A percentile compares a stretch with the other conserved stretches of the same genome.
phyloP scores from a whole-genome alignment of 2,888 invertebrate genomes.

The Pyrgus malvae region DNA sequence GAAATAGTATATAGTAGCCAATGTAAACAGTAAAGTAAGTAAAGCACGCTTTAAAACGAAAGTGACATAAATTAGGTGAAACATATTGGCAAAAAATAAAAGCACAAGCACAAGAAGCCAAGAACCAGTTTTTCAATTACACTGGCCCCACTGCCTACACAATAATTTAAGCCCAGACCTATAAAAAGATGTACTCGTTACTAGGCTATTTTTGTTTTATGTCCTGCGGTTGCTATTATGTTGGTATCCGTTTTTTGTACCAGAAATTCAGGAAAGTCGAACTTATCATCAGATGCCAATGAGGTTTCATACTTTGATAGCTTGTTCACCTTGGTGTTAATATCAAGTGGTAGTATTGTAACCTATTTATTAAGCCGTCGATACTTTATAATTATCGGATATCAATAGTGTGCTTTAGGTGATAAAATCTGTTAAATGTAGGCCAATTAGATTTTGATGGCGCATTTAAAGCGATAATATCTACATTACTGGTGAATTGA shows the following conservation, averaged over 20 bases:
- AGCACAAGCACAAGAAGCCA: neutral
- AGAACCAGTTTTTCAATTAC: neutral
- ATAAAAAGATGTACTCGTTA: slow-evolving; percentile 1
- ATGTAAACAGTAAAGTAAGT: too few relatives aligned
- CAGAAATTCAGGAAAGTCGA: neutral
- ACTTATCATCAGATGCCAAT: neutral
- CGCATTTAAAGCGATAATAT: too few relatives aligned
- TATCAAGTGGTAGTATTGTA: neutral
- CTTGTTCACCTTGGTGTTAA: neutral
- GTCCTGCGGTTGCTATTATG: neutral
- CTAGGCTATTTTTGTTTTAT: neutral
- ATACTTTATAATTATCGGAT: neutral
- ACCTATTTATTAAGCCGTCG: neutral
- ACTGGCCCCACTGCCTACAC: neutral
- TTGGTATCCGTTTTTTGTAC: neutral
- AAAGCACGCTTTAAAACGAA: too few relatives aligned
- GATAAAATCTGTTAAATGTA: neutral
- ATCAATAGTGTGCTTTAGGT: neutral
- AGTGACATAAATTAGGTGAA: neutral
- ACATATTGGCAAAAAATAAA: neutral
- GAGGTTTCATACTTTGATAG: neutral
- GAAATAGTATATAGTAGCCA: too few relatives aligned
- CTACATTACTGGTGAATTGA: too few relatives aligned
- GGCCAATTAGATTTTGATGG: neutral
- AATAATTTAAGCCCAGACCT: neutral